These are phyloP conservation scores for Mugil cephalus DNA, from an alignment of 2,113 vertebrate species.

Conservation along the genomic window DNA sequence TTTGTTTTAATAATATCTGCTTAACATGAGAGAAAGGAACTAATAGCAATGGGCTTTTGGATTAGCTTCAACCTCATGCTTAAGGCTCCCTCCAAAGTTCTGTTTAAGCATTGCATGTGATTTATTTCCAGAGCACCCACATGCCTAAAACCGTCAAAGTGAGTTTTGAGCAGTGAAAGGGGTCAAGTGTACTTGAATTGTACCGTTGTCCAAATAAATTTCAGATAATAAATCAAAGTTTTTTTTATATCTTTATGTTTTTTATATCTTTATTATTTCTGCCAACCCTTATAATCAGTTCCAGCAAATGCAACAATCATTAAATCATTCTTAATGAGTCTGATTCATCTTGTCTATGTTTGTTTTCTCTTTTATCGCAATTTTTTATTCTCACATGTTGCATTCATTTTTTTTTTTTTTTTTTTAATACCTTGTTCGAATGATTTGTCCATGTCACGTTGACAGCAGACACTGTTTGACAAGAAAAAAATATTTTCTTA, in stretches of 20 bases:
- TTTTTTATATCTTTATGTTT: too few relatives aligned
- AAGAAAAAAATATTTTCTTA: conserved; percentile 32
- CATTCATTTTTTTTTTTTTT: conserved; percentile 3
- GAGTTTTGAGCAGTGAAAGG: neutral
- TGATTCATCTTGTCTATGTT: neutral
- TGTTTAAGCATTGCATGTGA: conserved; percentile 71
- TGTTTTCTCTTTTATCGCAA: neutral
- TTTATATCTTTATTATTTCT: too few relatives aligned
- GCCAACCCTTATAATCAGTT: neutral
- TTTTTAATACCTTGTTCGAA: neutral
- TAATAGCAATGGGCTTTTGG: neutral
- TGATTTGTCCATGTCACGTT: conserved; percentile 5
- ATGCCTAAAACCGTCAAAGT: neutral
- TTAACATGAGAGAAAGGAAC: neutral
- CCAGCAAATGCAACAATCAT: neutral
- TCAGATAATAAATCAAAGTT: neutral
- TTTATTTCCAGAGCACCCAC: conserved; percentile 11
- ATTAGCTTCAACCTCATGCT: conserved; percentile 50
- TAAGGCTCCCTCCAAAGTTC: conserved; percentile 80
- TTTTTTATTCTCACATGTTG: conserved; percentile 17
- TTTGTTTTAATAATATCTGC: conserved; percentile 1
- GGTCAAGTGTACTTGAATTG: neutral
- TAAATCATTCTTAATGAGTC: neutral
- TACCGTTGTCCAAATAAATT: neutral
- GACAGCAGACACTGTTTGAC: neutral